Base-by-base conservation (phyloP, 2,797 vertebrate species). In the Falco novaeseelandiae region DNA sequence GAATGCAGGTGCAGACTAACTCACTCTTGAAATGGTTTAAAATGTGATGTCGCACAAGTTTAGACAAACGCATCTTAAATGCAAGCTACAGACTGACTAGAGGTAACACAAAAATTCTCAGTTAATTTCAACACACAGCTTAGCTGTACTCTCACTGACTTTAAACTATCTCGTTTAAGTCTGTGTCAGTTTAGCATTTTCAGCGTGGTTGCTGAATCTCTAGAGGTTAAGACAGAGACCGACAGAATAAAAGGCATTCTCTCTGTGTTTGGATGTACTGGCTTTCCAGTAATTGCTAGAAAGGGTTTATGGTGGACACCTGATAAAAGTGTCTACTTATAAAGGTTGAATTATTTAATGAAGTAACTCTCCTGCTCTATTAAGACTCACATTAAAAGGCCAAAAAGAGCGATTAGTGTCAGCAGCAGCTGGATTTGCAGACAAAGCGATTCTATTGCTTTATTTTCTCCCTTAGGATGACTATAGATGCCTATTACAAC, bases 271-370 rank as follows among this genome's bases (percentile, higher is more conserved):
- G 54, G 36, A 52, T 84, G 46, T 34, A 70, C 14, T 20, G 22
- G 14, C 91, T 81, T 59, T 69, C 76, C 36, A 77, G 52, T 69
- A 91, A 66, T 80, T 83, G 84, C 85, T 40, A 63, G 71, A 48
- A 84, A 93, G 44, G 38, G 36, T 51, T 89, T 58, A 70, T 20
- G 55, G 61, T 92, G n/a, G 87, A 81, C 69, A 63, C 27, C 36
- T 76, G 70, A 85, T 78, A 62, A 29, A 95, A 84, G 48, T 49
- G 29, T 46, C 32, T 88, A 30, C 71, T 91, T 76, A 88, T 54
- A 76, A 83, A 76, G 44, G 20, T 8, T 74, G 42, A 83, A 92
- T 96, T 93, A 83, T 72, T 77, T 92, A 46, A 95, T 79, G 62
- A 34, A 83, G 15, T 12, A 57, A 17, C 40, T 74, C 46, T 83